These are phyloP conservation scores for Drosophila greeni DNA, from an alignment of 2,888 invertebrate species.

Conservation along the genomic window DNA sequence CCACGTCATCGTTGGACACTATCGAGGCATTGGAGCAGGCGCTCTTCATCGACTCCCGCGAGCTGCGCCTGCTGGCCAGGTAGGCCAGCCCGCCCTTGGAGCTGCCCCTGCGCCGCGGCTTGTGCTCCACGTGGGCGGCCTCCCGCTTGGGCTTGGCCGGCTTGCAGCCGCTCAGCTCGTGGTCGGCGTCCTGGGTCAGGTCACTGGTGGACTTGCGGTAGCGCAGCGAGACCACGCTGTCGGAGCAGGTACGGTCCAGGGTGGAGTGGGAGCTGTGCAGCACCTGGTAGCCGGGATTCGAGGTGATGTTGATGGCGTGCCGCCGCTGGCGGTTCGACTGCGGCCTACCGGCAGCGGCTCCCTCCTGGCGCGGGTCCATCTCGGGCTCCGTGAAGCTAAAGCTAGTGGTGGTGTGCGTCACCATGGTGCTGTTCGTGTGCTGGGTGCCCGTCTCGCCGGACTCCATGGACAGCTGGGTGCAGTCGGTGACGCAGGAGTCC, in stretches of 20 bases:
- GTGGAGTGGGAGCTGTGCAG: constrained; percentile 79
- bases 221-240: constrained; percentile 78
- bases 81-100: constrained; percentile 85
- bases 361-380: constrained; percentile 25
- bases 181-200: constrained; percentile 80
- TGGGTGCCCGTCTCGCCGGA: constrained; percentile 73
- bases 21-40: constrained; percentile 85
- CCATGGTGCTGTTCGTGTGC: constrained; percentile 67
- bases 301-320: constrained; percentile 79
- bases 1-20: constrained; percentile 87
- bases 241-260: constrained; percentile 78
- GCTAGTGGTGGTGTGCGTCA: constrained; percentile 76
- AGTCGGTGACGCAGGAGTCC: constrained; percentile 78
- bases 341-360: constrained; percentile 12
- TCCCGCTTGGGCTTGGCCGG: constrained; percentile 56
- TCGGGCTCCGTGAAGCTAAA: constrained; percentile 72
- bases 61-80: constrained; percentile 91
- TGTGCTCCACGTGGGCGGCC: constrained; percentile 57
- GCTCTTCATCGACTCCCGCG: constrained; percentile 84
- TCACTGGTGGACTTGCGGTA: constrained; percentile 89
- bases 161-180: constrained; percentile 61
- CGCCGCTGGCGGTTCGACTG: constrained; percentile 65
- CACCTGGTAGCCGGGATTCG: constrained; percentile 79
- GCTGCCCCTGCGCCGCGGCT: constrained; percentile 83
- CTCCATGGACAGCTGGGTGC: constrained; percentile 77